A percentile compares a stretch with the other conserved stretches of the same genome.
Conservation (phyloP, 2,888 invertebrate species). For the Eristalis intricaria region DNA sequence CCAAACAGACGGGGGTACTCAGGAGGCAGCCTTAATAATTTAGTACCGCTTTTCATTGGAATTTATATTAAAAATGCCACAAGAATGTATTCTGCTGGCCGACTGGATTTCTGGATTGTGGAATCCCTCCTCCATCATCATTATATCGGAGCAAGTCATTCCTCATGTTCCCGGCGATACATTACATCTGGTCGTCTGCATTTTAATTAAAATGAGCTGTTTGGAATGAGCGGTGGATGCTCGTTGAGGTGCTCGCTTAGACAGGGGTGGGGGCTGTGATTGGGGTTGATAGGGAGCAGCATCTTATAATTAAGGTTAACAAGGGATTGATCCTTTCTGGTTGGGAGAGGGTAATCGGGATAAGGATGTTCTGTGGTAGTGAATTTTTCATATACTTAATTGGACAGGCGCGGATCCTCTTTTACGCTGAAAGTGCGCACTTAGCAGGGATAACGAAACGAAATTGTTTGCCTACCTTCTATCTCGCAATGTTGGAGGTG, state of each 20-base stretch:
- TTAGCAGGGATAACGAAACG: too few species aligned
- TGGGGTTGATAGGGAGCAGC: neutral
- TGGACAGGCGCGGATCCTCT: too few species aligned
- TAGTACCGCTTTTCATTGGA: constrained; percentile 50
- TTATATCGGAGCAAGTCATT: constrained; percentile 10
- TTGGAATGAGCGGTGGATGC: neutral
- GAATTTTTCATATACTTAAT: too few species aligned
- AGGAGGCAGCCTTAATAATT: constrained; percentile 31
- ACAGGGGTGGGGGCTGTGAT: too few species aligned
- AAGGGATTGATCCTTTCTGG: too few species aligned
- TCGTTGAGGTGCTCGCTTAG: neutral
- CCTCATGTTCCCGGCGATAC: neutral
- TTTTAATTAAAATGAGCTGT: constrained; percentile 13
- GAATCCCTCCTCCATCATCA: constrained; percentile 24
- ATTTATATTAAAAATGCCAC: constrained; percentile 68
- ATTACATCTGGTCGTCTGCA: constrained; percentile 14
- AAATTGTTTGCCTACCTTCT: too few species aligned
- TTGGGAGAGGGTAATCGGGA: too few species aligned
- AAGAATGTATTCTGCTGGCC: constrained; percentile 29
- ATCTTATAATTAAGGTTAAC: neutral
- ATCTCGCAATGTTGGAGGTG: too few species aligned
- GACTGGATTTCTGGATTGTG: constrained; percentile 2
- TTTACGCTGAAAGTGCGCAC: too few species aligned
- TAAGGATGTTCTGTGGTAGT: too few species aligned
- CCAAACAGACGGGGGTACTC: neutral